Percentiles rank a stretch among this genome's conserved stretches.
Evolutionary conservation across 2,113 vertebrate species (phyloP).

Genomic region (Cygnus buccinator): DNA sequence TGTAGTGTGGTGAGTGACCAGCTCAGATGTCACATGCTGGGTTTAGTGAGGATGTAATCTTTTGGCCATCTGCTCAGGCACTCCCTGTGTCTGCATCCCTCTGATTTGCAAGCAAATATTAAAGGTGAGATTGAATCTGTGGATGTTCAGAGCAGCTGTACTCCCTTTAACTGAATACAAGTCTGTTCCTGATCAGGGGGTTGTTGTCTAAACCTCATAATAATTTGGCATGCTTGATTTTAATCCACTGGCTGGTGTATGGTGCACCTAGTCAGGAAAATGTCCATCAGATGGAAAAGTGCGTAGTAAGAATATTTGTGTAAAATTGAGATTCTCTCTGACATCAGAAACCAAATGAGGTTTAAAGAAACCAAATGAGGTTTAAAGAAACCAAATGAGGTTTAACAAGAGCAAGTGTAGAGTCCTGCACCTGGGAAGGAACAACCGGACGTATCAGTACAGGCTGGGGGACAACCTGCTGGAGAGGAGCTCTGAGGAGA

Average conservation of each 20-base stretch:
- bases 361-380: too few relatives aligned
- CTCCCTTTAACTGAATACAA: background rate
- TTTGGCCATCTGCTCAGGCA: conserved; percentile 57
- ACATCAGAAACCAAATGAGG: too few relatives aligned
- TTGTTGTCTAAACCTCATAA: background rate
- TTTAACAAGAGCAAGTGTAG: too few relatives aligned
- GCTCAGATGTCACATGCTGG: background rate
- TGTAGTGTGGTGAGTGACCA: background rate
- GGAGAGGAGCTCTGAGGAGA: too few relatives aligned
- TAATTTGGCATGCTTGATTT: background rate
- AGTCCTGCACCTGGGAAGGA: too few relatives aligned
- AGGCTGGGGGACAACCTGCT: too few relatives aligned
- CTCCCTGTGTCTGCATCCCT: background rate
- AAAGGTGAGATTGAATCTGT: background rate
- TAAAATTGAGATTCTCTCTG: background rate
- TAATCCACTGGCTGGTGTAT: background rate
- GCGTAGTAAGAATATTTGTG: background rate
- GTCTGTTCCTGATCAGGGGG: rapidly evolving
- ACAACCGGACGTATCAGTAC: too few relatives aligned
- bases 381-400: too few relatives aligned
- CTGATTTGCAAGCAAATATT: background rate
- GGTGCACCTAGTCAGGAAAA: background rate
- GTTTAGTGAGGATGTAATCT: conserved; percentile 63
- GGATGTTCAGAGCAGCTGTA: background rate
- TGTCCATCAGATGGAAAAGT: background rate